phyloP scores from a whole-genome alignment of 2,797 vertebrate genomes.

The Oreonectes daqikongensis region DNA sequence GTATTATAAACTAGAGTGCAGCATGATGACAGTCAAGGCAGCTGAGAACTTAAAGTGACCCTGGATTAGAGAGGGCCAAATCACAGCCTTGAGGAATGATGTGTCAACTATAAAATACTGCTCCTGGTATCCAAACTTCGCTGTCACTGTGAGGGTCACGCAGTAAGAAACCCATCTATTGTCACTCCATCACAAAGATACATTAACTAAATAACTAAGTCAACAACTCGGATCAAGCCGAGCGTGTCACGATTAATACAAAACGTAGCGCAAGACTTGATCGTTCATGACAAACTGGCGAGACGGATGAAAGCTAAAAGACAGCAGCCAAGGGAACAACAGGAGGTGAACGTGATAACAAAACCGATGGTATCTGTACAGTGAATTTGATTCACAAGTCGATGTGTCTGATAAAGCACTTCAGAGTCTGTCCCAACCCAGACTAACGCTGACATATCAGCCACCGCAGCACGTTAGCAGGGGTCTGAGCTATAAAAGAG shows the following conservation, averaged over 20 bases:
- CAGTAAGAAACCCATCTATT: conserved; percentile 13
- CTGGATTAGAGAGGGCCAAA: conserved; percentile 47
- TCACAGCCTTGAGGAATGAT: conserved; percentile 53
- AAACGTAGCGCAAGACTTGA: background rate
- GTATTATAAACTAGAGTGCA: conserved; percentile 31
- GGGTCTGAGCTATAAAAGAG: background rate
- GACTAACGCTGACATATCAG: conserved; percentile 13
- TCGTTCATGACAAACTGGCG: background rate
- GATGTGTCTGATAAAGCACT: background rate
- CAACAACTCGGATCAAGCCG: background rate
- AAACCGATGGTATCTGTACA: background rate
- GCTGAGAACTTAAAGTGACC: conserved; percentile 45
- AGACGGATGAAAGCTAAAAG: background rate
- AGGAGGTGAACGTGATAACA: background rate
- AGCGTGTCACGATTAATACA: background rate
- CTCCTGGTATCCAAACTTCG: conserved; percentile 39
- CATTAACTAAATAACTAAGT: conserved; percentile 8
- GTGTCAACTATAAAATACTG: conserved; percentile 46
- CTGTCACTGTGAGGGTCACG: conserved; percentile 42
- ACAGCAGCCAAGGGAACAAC: background rate
- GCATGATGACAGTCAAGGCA: conserved; percentile 41
- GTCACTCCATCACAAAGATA: conserved; percentile 10
- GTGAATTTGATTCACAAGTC: background rate
- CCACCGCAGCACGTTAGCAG: background rate
- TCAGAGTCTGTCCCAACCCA: background rate